Conservation (phyloP, 2,113 vertebrate genomes). For the Piprites chloris region DNA sequence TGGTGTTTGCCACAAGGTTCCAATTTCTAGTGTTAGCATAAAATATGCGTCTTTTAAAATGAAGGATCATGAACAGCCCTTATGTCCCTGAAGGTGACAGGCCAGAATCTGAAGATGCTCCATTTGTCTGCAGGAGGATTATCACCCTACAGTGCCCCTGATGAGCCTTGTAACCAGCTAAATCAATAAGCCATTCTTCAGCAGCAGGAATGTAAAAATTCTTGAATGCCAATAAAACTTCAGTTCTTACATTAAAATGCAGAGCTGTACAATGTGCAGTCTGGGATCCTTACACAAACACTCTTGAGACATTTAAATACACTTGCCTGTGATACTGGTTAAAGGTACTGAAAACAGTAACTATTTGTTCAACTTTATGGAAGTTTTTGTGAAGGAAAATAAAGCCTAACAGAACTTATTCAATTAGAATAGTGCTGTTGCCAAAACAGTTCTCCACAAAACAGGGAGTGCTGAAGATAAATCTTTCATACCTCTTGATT, state of each 20-base stretch:
- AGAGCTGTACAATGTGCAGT: not conserved
- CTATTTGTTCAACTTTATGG: not conserved
- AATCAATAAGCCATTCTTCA: not conserved
- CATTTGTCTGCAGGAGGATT: not conserved
- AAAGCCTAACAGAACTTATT: not conserved
- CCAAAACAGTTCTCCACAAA: not conserved
- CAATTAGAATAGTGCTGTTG: not conserved
- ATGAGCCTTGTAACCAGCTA: not conserved
- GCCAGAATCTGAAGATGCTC: not conserved
- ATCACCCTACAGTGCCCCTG: not conserved
- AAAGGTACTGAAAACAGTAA: not conserved
- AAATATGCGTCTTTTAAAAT: not conserved
- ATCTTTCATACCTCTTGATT: not conserved
- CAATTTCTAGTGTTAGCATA: not conserved
- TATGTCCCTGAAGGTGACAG: not conserved
- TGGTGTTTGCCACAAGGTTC: not conserved
- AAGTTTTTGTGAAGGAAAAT: not conserved
- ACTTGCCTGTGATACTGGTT: not conserved
- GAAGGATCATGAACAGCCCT: not conserved
- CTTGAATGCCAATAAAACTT: not conserved
- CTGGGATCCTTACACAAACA: not conserved
- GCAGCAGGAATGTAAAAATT: not conserved
- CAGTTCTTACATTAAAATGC: not conserved
- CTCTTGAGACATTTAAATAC: not conserved
- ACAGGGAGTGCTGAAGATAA: not conserved